Base-by-base conservation (phyloP, 2,113 vertebrate species). In the Catharus bicknelli region DNA sequence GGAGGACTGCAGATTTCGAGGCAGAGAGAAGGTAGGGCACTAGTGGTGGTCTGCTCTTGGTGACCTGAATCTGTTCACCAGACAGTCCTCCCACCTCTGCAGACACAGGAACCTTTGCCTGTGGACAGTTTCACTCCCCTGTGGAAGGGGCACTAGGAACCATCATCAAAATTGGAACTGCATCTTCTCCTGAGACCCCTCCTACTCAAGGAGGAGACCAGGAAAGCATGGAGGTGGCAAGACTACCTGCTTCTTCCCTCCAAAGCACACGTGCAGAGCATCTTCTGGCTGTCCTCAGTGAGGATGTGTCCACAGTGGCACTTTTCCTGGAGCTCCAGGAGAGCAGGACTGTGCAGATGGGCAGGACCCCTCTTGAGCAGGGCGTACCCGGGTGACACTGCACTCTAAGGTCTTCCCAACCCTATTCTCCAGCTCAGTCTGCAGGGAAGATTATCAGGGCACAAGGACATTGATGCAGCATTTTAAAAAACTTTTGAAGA, bases 231-330 rank as follows among this genome's bases (percentile, higher is more conserved):
- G 18, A 7, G 8, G 15, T 67, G 29, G 53, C 12, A 90, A 53
- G 12, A 63, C 36, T 32, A 57, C 10, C 47, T 40, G 6, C 25
- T 72, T 58, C 42, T 69, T 88, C 22, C 29, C 13, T 72, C 61
- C 57, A 64, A 53, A 42, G 11, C n/a, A 17, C 19, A 3, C 2
- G 12, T 40, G 43, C 40, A 75, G 74, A 82, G 53, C 29, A 51
- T 42, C 63, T 86, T 77, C 55, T 51, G 38, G 5, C 43, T 81
- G 29, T 45, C 40, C 55, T 88, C 61, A 27, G 17, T 26, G 55
- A 81, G 43, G 32, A 45, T 0, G 0, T 45, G 27, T 23, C 40
- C 30, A 29, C 26, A 23, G 43, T 1, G 4, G 34, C 18, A 72
- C 23, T 26, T 64, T 30, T 34, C n/a, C 51, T 81, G 59, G 50